Percentiles rank a stretch among this genome's conserved stretches.
Evolutionary conservation across 1,140 invertebrate species (phyloP).

Genomic region (Acromyrmex heyeri): DNA sequence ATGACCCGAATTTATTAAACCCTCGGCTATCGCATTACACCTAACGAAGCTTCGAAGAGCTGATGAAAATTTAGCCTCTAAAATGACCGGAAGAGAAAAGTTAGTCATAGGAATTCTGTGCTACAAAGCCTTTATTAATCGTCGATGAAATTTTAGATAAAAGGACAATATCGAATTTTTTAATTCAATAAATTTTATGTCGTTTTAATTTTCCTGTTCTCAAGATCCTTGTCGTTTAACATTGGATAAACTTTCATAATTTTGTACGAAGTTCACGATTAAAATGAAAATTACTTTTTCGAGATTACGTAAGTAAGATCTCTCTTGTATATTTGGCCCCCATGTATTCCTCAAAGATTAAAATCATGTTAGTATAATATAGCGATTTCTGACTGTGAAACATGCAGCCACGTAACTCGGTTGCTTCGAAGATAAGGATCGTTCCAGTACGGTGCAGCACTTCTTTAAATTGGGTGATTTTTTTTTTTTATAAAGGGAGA

Average conservation of each 20-base stretch:
- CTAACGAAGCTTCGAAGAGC: background rate
- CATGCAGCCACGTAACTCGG: conserved; percentile 13
- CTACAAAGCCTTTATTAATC: background rate
- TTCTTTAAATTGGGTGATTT: conserved; percentile 44
- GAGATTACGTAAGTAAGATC: background rate
- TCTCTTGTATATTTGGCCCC: background rate
- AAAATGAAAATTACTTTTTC: background rate
- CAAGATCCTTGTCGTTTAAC: background rate
- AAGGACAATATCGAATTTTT: background rate
- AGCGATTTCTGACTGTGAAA: conserved; percentile 4
- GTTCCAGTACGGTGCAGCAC: conserved; percentile 2
- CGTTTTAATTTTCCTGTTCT: background rate
- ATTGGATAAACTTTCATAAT: background rate
- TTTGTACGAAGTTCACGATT: background rate
- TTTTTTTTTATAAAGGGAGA: conserved; percentile 34
- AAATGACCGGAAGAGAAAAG: background rate
- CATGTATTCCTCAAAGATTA: background rate
- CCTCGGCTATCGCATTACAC: conserved; percentile 17
- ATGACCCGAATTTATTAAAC: conserved; percentile 49
- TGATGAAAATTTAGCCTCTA: conserved; percentile 5
- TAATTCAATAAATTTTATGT: conserved; percentile 3
- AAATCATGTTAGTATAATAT: conserved; percentile 30
- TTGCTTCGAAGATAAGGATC: conserved; percentile 43
- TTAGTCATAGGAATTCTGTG: background rate
- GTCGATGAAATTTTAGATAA: conserved; percentile 13